Evolutionary conservation across 2,113 vertebrate genomes (phyloP).

Genomic region (Platichthys flesus): DNA sequence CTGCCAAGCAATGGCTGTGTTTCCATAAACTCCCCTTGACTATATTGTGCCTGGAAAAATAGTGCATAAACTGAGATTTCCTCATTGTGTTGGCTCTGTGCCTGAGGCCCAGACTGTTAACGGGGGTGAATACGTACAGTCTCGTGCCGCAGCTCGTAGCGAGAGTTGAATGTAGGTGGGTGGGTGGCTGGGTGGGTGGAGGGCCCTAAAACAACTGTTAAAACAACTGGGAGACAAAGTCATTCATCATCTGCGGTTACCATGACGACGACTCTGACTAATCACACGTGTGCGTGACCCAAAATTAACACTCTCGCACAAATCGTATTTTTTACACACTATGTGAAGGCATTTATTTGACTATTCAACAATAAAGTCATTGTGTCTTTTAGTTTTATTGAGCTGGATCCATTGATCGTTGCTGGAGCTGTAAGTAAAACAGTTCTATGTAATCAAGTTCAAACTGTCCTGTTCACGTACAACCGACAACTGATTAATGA

Average conservation of each 20-base stretch:
- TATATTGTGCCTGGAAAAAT: constrained; percentile 58
- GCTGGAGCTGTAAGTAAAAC: constrained; percentile 20
- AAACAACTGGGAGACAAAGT: constrained; percentile 62
- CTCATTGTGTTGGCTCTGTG: constrained; percentile 46
- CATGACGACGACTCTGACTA: constrained; percentile 42
- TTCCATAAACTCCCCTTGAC: constrained; percentile 57
- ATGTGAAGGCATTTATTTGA: constrained; percentile 38
- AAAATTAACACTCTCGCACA: constrained; percentile 27
- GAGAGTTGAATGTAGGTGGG: background rate
- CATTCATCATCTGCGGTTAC: constrained; percentile 66
- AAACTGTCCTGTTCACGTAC: constrained; percentile 5
- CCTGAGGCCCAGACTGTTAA: constrained; percentile 33
- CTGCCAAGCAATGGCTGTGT: constrained; percentile 52
- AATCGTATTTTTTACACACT: constrained; percentile 36
- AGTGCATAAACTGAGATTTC: constrained; percentile 41
- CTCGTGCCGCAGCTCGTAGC: constrained; percentile 21
- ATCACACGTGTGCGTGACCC: constrained; percentile 32
- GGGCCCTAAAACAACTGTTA: constrained; percentile 64
- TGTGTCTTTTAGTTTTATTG: constrained; percentile 17
- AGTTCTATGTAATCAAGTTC: constrained; percentile 27
- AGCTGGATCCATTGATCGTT: background rate
- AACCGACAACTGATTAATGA: constrained; percentile 33
- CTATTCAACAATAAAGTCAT: constrained; percentile 17
- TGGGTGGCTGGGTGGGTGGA: background rate
- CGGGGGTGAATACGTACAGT: constrained; percentile 20